Evolutionary conservation across 2,888 invertebrate species (phyloP).

Genomic region (Ornithoptera priamus): DNA sequence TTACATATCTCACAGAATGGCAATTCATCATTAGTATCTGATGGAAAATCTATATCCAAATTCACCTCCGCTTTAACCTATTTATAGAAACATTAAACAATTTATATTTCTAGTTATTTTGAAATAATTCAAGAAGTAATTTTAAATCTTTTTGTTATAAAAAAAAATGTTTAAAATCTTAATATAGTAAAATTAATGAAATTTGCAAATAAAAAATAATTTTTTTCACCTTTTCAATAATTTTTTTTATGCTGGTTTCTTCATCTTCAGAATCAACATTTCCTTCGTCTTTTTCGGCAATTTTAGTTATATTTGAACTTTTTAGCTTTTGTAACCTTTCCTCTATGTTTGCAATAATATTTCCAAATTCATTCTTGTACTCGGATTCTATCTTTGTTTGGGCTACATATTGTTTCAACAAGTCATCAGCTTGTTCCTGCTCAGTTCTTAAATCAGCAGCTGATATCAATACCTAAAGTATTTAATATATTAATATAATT

Average conservation of each 20-base stretch:
- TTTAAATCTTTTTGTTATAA: neutral
- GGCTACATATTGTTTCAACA: slow-evolving; percentile 82
- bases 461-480: slow-evolving; percentile 59
- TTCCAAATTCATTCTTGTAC: slow-evolving; percentile 64
- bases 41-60: slow-evolving; percentile 48
- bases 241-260: slow-evolving; percentile 55
- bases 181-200: too few species aligned
- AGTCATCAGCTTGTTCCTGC: slow-evolving; percentile 85
- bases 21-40: slow-evolving; percentile 76
- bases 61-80: slow-evolving; percentile 60
- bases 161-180: neutral
- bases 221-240: slow-evolving; percentile 60
- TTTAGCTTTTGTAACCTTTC: slow-evolving; percentile 58
- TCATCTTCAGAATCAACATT: slow-evolving; percentile 56
- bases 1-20: slow-evolving; percentile 94
- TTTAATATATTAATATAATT: neutral
- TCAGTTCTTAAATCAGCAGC: slow-evolving; percentile 82
- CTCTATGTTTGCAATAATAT: slow-evolving; percentile 58
- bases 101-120: neutral
- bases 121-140: neutral
- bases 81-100: slow-evolving; percentile 22
- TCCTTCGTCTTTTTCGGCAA: neutral
- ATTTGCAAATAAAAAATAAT: neutral
- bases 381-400: slow-evolving; percentile 72
- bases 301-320: neutral